Conservation (phyloP, 1,140 invertebrate species). For the Macrosteles quadrilineatus region DNA sequence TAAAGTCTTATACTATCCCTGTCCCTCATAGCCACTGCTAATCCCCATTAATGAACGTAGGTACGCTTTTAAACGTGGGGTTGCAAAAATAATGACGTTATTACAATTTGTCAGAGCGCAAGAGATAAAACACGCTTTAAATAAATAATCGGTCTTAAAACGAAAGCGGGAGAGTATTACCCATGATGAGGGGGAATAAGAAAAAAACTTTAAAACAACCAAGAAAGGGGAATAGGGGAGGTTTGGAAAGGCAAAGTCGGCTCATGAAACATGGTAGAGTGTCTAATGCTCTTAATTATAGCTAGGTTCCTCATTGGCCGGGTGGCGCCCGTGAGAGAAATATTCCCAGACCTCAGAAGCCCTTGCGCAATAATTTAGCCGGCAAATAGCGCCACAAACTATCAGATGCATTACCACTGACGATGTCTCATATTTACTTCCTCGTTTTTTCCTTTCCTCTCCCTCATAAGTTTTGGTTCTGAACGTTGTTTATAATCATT, state of each 20-base stretch:
- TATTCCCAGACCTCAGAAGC: neutral
- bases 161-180: neutral
- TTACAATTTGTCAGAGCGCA: neutral
- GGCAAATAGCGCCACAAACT: neutral
- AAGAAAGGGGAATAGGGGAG: neutral
- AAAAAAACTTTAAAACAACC: constrained; percentile 13
- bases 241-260: neutral
- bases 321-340: neutral
- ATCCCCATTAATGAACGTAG: too few relatives aligned
- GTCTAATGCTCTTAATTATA: constrained; percentile 19
- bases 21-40: too few relatives aligned
- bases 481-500: too few relatives aligned
- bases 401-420: neutral
- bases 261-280: constrained; percentile 15
- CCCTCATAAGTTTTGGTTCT: too few relatives aligned
- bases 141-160: constrained; percentile 6
- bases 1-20: too few relatives aligned
- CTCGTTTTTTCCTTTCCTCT: too few relatives aligned
- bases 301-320: constrained; percentile 9
- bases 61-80: neutral
- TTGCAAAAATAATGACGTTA: neutral
- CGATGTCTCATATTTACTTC: too few relatives aligned
- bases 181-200: neutral
- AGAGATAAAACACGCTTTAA: neutral
- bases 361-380: neutral